Percentiles rank a stretch among this genome's conserved stretches.
Conservation (phyloP, 30 jellyfish, hydroid and myxozoan genomes). For the Cassiopea andromeda region DNA sequence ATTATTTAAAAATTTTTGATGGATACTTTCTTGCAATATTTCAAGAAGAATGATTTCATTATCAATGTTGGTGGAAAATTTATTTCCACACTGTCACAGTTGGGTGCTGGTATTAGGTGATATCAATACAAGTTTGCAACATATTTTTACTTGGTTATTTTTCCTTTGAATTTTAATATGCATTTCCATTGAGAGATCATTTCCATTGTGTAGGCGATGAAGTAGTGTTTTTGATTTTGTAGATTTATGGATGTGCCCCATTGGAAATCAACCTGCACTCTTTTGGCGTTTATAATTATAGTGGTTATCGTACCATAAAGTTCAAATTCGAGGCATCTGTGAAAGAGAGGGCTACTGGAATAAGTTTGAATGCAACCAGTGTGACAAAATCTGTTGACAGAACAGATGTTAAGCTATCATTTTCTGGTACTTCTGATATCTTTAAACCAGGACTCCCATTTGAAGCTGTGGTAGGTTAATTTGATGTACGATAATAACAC, state of each 20-base stretch:
- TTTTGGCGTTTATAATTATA: constrained; percentile 32
- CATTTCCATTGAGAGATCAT: not conserved
- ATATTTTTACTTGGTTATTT: too few species aligned
- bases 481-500: too few species aligned
- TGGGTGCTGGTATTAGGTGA: too few species aligned
- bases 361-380: constrained; percentile 57
- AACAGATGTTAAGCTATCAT: constrained; percentile 48
- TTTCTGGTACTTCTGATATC: constrained; percentile 75
- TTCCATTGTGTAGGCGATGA: not conserved
- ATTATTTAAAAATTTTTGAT: too few species aligned
- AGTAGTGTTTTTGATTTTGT: not conserved
- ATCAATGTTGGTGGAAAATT: too few species aligned
- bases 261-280: constrained; percentile 35
- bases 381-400: constrained; percentile 13
- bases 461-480: constrained; percentile 65
- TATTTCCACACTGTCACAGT: too few species aligned
- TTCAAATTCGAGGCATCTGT: constrained; percentile 69
- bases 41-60: too few species aligned
- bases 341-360: constrained; percentile 84
- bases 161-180: too few species aligned
- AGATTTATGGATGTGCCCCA: constrained; percentile 64
- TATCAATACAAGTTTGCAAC: too few species aligned
- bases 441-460: constrained; percentile 97
- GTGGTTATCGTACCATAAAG: constrained; percentile 5
- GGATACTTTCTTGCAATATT: too few species aligned